Conservation (phyloP, 2,888 invertebrate species). For the Pollenia griseotomentosa region DNA sequence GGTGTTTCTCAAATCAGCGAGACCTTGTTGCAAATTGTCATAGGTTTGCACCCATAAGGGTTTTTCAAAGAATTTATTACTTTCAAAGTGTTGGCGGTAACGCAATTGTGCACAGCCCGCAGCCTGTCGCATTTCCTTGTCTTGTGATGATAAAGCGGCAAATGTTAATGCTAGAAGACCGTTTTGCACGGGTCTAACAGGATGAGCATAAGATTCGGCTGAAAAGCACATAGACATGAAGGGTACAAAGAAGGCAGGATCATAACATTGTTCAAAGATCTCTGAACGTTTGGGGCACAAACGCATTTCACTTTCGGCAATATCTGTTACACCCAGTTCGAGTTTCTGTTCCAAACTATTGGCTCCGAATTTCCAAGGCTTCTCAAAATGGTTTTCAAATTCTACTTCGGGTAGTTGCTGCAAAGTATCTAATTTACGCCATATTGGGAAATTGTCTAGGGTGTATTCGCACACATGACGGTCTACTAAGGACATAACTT, state of each 20-base stretch:
- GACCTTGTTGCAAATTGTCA: conserved; percentile 82
- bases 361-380: conserved; percentile 77
- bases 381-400: conserved; percentile 78
- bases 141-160: conserved; percentile 88
- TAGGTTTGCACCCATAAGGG: conserved; percentile 83
- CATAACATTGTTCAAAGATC: conserved; percentile 87
- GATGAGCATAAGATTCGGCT: conserved; percentile 90
- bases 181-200: conserved; percentile 88
- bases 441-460: conserved; percentile 89
- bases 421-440: conserved; percentile 85
- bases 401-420: conserved; percentile 79
- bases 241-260: conserved; percentile 92
- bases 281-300: conserved; percentile 80
- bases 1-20: conserved; percentile 78
- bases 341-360: conserved; percentile 80
- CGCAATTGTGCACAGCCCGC: conserved; percentile 90
- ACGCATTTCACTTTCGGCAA: conserved; percentile 77
- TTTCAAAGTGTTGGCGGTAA: conserved; percentile 90
- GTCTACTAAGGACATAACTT: conserved; percentile 90
- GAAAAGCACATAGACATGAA: conserved; percentile 90
- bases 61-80: conserved; percentile 85
- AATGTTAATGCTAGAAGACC: conserved; percentile 90
- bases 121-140: conserved; percentile 88
- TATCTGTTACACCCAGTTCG: conserved; percentile 77
- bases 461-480: conserved; percentile 88